These are phyloP conservation scores for Eupithecia tripunctaria DNA, from an alignment of 2,888 invertebrate species.

Conservation along the genomic window DNA sequence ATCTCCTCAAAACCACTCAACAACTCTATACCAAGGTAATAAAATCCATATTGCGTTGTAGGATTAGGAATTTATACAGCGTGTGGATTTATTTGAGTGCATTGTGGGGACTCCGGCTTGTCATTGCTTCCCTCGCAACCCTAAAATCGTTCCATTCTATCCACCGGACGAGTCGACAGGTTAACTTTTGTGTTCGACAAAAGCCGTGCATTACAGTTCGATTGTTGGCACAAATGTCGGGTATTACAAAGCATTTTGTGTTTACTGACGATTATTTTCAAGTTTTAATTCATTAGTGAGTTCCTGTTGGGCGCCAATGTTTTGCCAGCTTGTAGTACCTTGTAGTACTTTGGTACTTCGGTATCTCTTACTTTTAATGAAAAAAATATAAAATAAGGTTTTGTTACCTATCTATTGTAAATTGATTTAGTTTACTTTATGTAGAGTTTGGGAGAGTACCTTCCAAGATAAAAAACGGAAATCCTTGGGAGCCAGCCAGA, in stretches of 20 bases:
- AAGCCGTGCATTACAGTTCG: slow-evolving; percentile 79
- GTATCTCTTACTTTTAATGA: background rate
- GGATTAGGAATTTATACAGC: slow-evolving; percentile 36
- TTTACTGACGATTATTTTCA: slow-evolving; percentile 65
- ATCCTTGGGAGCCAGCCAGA: background rate
- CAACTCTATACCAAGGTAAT: slow-evolving; percentile 37
- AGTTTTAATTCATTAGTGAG: slow-evolving; percentile 59
- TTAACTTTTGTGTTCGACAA: slow-evolving; percentile 82
- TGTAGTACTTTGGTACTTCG: background rate
- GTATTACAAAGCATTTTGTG: slow-evolving; percentile 78
- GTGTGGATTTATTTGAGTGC: slow-evolving; percentile 58
- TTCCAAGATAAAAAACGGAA: background rate
- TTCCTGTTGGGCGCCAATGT: slow-evolving; percentile 48
- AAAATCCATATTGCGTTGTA: slow-evolving; percentile 46
- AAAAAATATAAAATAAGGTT: background rate
- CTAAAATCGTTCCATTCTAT: slow-evolving; percentile 81
- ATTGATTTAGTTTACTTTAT: background rate
- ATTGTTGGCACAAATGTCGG: slow-evolving; percentile 83
- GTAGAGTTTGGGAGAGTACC: background rate
- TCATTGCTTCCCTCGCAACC: slow-evolving; percentile 83
- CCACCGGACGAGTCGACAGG: slow-evolving; percentile 79
- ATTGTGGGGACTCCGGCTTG: slow-evolving; percentile 77
- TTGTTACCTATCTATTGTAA: background rate
- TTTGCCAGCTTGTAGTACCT: background rate
- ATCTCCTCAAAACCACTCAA: slow-evolving; percentile 13